Base-by-base conservation (phyloP, 2,113 vertebrate genomes). In the Urocynchramus pylzowi region DNA sequence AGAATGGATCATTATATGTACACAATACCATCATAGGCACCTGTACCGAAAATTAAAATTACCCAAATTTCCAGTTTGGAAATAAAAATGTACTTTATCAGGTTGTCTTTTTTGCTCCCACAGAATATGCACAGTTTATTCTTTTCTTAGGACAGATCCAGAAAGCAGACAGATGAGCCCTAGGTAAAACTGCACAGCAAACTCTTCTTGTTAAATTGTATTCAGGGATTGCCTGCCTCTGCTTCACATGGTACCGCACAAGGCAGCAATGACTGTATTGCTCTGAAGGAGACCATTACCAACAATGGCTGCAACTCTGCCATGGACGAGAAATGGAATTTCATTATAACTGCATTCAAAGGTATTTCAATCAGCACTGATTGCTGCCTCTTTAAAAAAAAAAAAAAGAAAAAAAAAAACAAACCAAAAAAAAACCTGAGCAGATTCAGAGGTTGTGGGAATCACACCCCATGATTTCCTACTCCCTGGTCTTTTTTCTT, bases 311-410 rank as follows among this genome's bases (percentile, higher is more conserved):
- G 88, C 94, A 95, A 50, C 88, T 81, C 96, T 92, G 97, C 64
- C 90, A 93, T 86, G 87, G 91, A 89, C 1, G 26, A 97, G 93
- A 97, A 97, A 96, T 96, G 84, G 95, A 96, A 97, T 95, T 95
- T 97, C 97, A 98, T 98, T 98, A 97, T 73, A 89, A 94, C 92
- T 91, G 85, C 96, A 98, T 98, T 98, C 97, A 97, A 96, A 97
- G 96, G 96, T 97, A 97, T 98, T 98, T 98, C 98, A 98, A 97
- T 98, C 95, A 97, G 82, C 50, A 56, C 96, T 98, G 97, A 98
- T 98, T 98, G 97, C 98, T 96, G 52, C 96, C 95, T 97, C 96
- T 97, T 96, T 94, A 95, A 95, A 97, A 97, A 6, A 18, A 52
- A 61, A 39, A 77, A 56, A 23, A 68, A 81, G 35, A 76, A 33